Conservation (phyloP, 2,888 invertebrate genomes). For the Caenorhabditis sp. region DNA sequence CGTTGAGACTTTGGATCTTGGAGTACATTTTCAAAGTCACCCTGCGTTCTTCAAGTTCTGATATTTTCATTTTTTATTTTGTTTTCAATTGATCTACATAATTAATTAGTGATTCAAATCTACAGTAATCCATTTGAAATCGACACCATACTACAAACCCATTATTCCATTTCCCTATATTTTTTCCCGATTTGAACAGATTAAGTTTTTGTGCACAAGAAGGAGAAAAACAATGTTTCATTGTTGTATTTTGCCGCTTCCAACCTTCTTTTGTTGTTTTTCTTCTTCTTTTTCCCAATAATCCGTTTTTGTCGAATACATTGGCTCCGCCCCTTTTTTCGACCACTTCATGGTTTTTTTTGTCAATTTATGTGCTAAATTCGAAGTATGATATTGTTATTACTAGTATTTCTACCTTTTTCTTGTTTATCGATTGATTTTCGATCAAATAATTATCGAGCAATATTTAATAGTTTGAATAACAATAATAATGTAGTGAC, state of each 20-base stretch:
- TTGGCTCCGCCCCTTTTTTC: background rate
- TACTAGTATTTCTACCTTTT: conserved; percentile 11
- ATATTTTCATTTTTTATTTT: too few species aligned
- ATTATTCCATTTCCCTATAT: too few species aligned
- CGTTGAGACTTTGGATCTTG: too few species aligned
- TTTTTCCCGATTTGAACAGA: too few species aligned
- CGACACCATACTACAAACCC: too few species aligned
- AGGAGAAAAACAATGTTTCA: background rate
- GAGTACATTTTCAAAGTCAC: too few species aligned
- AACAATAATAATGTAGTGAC: conserved; percentile 29
- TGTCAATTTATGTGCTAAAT: background rate
- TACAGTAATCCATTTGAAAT: too few species aligned
- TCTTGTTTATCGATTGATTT: conserved; percentile 13
- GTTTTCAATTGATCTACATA: too few species aligned
- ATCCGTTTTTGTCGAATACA: background rate
- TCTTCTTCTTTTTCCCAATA: background rate
- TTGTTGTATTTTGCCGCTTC: background rate
- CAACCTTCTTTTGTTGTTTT: background rate
- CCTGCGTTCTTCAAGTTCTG: too few species aligned
- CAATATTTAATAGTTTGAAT: conserved; percentile 7
- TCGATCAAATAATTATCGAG: conserved; percentile 37
- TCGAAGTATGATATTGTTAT: conserved; percentile 1
- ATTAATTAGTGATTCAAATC: too few species aligned
- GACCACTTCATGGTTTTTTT: background rate
- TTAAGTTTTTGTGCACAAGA: too few species aligned